phyloP scores from a whole-genome alignment of 35 echinoderm and acorn worm species.

The Eucidaris tribuloides region DNA sequence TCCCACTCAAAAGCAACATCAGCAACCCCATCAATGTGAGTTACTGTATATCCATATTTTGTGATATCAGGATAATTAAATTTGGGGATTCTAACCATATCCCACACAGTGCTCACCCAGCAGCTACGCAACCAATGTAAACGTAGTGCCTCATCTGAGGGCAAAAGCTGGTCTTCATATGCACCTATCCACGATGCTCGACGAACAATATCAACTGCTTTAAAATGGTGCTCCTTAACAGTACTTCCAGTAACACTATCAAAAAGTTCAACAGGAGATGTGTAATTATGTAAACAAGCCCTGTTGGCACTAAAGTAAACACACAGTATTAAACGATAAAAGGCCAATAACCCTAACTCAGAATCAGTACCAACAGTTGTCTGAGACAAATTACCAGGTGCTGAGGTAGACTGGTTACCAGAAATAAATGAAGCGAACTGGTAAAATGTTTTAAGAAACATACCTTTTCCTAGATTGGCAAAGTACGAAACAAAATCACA shows the following conservation, averaged over 20 bases:
- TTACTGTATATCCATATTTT: background rate
- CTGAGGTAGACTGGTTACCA: background rate
- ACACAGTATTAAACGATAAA: no score
- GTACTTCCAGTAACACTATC: background rate
- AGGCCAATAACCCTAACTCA: background rate
- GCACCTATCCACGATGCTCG: background rate
- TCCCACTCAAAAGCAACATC: background rate
- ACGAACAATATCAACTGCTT: background rate
- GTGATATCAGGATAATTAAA: background rate
- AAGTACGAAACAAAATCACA: conserved; percentile 18
- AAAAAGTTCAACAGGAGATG: background rate
- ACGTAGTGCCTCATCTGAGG: background rate
- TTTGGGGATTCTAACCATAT: background rate
- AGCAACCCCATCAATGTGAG: background rate
- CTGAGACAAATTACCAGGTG: background rate
- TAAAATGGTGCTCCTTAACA: background rate
- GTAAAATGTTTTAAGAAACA: background rate
- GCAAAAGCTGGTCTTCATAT: background rate
- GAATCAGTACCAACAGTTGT: background rate
- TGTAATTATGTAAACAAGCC: background rate
- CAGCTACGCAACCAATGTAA: background rate
- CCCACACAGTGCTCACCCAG: background rate
- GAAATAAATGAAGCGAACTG: background rate
- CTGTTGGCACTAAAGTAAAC: background rate
- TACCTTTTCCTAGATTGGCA: background rate